A percentile compares a stretch with the other conserved stretches of the same genome.
Evolutionary conservation across 2,888 invertebrate species (phyloP).

Genomic region (Magallana nippona): DNA sequence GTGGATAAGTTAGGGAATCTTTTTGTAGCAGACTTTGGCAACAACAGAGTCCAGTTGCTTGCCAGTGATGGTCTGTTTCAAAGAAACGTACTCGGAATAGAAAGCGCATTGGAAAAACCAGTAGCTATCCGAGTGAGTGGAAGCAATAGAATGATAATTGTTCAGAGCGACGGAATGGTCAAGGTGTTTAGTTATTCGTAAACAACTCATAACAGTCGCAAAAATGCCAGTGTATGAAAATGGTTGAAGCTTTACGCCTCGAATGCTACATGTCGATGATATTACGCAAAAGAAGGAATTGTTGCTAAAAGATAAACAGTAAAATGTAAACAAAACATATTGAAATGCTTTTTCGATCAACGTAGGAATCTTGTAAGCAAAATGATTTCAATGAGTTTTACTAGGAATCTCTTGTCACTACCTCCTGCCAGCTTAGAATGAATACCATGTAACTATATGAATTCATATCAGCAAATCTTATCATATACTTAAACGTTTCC

Average conservation of each 20-base stretch:
- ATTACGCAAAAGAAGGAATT: slow-evolving; percentile 7
- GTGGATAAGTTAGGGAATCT: slow-evolving; percentile 70
- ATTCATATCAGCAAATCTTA: not conserved
- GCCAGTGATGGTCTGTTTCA: slow-evolving; percentile 69
- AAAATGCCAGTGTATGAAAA: no score
- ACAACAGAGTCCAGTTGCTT: slow-evolving; percentile 68
- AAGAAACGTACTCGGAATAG: slow-evolving; percentile 66
- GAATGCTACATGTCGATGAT: slow-evolving; percentile 3
- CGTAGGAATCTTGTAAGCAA: not conserved
- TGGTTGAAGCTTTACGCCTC: not conserved
- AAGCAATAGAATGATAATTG: slow-evolving; percentile 67
- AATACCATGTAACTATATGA: not conserved
- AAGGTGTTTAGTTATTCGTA: slow-evolving; percentile 70
- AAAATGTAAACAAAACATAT: no score
- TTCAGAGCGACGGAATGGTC: slow-evolving; percentile 74
- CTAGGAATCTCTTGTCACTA: not conserved
- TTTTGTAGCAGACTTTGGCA: slow-evolving; percentile 70
- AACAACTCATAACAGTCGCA: not conserved
- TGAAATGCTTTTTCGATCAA: not conserved
- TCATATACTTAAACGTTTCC: slow-evolving; percentile 25
- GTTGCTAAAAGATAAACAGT: no score
- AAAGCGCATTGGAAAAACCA: slow-evolving; percentile 67
- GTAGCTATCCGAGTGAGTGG: slow-evolving; percentile 69
- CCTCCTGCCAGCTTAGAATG: not conserved
- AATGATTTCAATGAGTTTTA: not conserved